These are phyloP conservation scores for Eublepharis macularius DNA, from an alignment of 2,113 vertebrate genomes.

Conservation along the genomic window DNA sequence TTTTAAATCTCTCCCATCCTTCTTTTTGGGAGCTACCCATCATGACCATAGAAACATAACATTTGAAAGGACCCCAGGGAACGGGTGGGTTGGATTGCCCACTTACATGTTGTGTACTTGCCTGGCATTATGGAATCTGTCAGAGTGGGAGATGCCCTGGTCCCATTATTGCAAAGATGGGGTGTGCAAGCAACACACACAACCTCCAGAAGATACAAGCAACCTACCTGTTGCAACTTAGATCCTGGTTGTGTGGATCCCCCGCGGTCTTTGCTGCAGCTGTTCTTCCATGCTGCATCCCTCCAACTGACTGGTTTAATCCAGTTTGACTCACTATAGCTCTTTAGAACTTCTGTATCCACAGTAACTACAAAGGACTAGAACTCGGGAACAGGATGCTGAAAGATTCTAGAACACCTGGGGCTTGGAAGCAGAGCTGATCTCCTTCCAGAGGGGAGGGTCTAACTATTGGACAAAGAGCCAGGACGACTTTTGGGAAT, in stretches of 20 bases:
- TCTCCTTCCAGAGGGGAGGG: not conserved
- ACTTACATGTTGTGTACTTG: not conserved
- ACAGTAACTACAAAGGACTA: conserved; percentile 15
- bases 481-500: not conserved
- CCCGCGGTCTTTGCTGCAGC: not conserved
- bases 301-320: not conserved
- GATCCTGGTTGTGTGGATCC: not conserved
- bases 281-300: conserved; percentile 23
- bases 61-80: not conserved
- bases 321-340: not conserved
- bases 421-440: not conserved
- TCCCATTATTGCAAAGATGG: too few species aligned
- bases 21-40: not conserved
- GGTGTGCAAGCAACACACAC: too few species aligned
- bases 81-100: too few species aligned
- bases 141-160: not conserved
- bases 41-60: not conserved
- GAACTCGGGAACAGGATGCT: not conserved
- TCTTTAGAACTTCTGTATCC: not conserved
- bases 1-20: not conserved
- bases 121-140: not conserved
- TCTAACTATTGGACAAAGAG: too few species aligned
- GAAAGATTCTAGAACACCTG: not conserved
- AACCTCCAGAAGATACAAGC: not conserved
- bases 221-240: conserved; percentile 1